Percentiles rank a stretch among this genome's conserved stretches.
phyloP scores from a whole-genome alignment of 1,140 invertebrate species.

The Geopemphigus sp. region DNA sequence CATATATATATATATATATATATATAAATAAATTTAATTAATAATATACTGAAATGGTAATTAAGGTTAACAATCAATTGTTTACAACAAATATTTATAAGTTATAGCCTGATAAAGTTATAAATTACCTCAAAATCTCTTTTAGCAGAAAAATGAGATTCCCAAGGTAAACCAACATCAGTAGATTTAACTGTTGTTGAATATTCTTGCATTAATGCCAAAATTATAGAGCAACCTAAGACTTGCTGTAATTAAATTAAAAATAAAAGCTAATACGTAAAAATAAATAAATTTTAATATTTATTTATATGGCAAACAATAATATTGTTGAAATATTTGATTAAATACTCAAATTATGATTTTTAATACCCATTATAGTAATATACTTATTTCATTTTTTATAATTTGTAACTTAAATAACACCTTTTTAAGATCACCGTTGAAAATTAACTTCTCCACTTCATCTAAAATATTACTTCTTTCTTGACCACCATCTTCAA shows the following conservation, averaged over 20 bases:
- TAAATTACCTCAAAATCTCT: conserved; percentile 72
- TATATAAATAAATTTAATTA: neutral
- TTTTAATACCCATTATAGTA: no score
- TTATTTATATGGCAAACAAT: no score
- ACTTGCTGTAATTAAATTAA: conserved; percentile 60
- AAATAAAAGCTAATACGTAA: conserved; percentile 47
- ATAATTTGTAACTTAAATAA: neutral
- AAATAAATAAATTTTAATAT: no score
- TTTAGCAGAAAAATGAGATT: conserved; percentile 80
- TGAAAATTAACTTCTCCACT: conserved; percentile 69
- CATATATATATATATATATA: conserved; percentile 50
- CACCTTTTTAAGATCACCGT: conserved; percentile 63
- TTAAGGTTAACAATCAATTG: neutral
- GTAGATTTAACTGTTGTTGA: conserved; percentile 79
- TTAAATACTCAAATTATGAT: no score
- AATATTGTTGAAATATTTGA: no score
- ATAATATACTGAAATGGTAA: neutral
- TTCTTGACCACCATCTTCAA: conserved; percentile 69
- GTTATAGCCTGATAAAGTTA: no score
- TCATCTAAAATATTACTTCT: conserved; percentile 70
- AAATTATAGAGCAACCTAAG: conserved; percentile 77
- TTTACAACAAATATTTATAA: neutral
- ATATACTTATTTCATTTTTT: no score
- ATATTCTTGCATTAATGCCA: conserved; percentile 83
- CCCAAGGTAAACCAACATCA: conserved; percentile 81